Conservation (phyloP, 1,140 invertebrate species). For the Babylonia areolata region DNA sequence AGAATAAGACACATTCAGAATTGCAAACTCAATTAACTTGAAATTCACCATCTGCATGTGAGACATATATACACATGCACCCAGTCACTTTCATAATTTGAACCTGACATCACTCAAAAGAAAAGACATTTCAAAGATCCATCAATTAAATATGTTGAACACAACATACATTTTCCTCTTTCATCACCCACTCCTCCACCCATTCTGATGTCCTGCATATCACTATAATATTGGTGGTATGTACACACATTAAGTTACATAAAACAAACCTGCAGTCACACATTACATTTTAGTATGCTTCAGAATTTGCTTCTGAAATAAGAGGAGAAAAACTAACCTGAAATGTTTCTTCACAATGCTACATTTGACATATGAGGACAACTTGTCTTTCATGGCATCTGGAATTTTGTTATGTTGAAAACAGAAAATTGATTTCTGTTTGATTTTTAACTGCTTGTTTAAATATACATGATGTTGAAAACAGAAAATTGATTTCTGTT, state of each 20-base stretch:
- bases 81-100: not conserved
- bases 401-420: too few relatives aligned
- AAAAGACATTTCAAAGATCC: slow-evolving; percentile 7
- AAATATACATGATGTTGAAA: too few relatives aligned
- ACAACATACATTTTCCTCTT: not conserved
- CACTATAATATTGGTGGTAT: not conserved
- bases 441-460: too few relatives aligned
- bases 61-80: not conserved
- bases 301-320: too few relatives aligned
- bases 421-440: too few relatives aligned
- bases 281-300: too few relatives aligned
- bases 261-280: slow-evolving; percentile 1
- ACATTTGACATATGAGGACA: too few relatives aligned
- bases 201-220: not conserved
- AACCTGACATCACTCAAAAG: not conserved
- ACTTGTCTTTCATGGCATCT: too few relatives aligned
- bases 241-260: not conserved
- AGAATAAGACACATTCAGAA: slow-evolving; percentile 24
- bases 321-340: too few relatives aligned
- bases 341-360: too few relatives aligned
- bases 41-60: not conserved
- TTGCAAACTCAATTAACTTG: not conserved
- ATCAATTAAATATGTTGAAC: not conserved
- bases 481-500: too few relatives aligned
- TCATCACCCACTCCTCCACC: not conserved